phyloP scores from a whole-genome alignment of 1,140 invertebrate genomes.

The Lepidurus apus region DNA sequence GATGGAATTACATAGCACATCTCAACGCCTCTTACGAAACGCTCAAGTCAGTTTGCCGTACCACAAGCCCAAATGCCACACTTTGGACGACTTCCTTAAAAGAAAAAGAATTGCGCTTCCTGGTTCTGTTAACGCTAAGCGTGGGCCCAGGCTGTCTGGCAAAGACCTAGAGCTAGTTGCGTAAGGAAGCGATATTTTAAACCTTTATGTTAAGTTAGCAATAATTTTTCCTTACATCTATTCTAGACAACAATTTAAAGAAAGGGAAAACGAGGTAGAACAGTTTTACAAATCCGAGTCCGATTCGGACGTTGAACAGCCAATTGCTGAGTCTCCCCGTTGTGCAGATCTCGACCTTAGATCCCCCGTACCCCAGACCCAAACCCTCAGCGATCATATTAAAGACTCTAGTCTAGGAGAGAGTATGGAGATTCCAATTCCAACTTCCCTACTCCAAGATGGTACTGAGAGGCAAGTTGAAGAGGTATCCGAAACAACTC shows the following conservation, averaged over 20 bases:
- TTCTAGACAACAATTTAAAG: not conserved
- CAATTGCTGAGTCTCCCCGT: not conserved
- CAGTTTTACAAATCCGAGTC: not conserved
- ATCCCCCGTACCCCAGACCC: too few species aligned
- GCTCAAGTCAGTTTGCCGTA: slow-evolving; percentile 12
- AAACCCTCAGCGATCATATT: too few species aligned
- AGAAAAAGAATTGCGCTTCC: not conserved
- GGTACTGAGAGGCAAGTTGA: too few species aligned
- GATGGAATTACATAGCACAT: not conserved
- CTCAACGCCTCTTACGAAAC: slow-evolving; percentile 10
- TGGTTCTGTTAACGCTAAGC: not conserved
- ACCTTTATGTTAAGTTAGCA: not conserved
- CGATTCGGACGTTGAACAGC: not conserved
- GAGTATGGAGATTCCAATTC: too few species aligned
- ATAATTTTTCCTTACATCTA: not conserved
- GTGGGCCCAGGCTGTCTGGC: not conserved
- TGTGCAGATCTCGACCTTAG: too few species aligned
- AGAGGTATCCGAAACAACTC: too few species aligned
- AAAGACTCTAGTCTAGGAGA: too few species aligned
- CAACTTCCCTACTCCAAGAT: too few species aligned
- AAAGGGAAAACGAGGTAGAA: not conserved
- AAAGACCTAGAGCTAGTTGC: not conserved
- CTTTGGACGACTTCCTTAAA: not conserved
- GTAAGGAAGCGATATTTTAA: not conserved
- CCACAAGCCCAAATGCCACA: not conserved